Base-by-base conservation (phyloP, 2,888 invertebrate genomes). In the Himalopsyche tibetana region DNA sequence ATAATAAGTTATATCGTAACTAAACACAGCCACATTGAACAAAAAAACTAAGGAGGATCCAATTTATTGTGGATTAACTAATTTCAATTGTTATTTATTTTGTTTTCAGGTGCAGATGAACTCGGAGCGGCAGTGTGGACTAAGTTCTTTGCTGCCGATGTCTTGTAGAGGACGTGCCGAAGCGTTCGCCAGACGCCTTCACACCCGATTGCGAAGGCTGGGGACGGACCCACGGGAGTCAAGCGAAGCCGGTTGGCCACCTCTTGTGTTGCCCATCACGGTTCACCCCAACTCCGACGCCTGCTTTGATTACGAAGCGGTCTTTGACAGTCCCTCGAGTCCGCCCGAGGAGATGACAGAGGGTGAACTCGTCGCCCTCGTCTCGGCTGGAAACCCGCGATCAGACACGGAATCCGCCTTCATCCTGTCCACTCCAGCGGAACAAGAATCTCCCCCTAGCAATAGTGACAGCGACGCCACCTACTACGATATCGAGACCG, bases 111-210 rank as follows among this genome's bases (percentile, higher is more conserved):
- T 92, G 92, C 93, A 93, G 93, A 93, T 93, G 93, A 93, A 91
- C 91, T 86, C 87, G 83, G 94, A 92, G 91, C 92, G 93, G 90
- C 94, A 94, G 93, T 95, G 95, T 92, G 95, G 95, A 90, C 92
- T 96, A 90, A 94, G 94, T 90, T 95, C 95, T 89, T 92, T 96
- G 89, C 92, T 96, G 92, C 95, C 96, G 90, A 95, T 96, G 95
- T 96, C 96, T 91, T 97, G 96, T 91, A 94, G 96, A 87, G 96
- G 96, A 87, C 94, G 96, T 85, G 96, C 97, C 85, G 97, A 96
- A 91, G 96, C 96, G 86, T 97, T 97, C 91, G 97, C 97, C 89
- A 94, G 96, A 87, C 95, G 95, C 90, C 93, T 97, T 88, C 96
- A 96, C 90, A 95, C 95, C 85, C 95, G 96, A 88, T 92, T 97